Conservation (phyloP, 2,888 invertebrate species). For the Antheraea yamamai region DNA sequence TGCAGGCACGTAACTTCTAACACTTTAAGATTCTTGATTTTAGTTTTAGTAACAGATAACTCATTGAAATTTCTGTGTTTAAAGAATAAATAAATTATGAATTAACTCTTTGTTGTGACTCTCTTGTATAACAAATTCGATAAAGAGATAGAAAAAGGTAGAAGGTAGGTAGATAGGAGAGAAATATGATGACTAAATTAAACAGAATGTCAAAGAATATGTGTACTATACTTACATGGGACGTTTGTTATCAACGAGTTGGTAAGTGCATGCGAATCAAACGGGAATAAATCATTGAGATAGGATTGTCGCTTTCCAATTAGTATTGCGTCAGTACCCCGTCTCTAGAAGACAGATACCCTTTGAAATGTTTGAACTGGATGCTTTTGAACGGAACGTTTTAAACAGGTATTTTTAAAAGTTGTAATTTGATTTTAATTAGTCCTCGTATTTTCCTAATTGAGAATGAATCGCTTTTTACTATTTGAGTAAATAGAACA, state of each 20-base stretch:
- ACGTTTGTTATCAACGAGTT: slow-evolving; percentile 33
- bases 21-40: neutral
- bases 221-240: slow-evolving; percentile 33
- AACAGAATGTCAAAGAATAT: neutral
- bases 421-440: slow-evolving; percentile 2
- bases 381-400: slow-evolving; percentile 20
- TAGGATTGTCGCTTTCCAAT: slow-evolving; percentile 79
- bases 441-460: slow-evolving; percentile 3
- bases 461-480: neutral
- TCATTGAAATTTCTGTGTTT: neutral
- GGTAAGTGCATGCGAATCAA: slow-evolving; percentile 39
- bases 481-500: neutral
- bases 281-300: slow-evolving; percentile 69
- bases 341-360: slow-evolving; percentile 47
- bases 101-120: neutral
- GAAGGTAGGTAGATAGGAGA: neutral
- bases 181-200: neutral
- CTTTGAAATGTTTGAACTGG: slow-evolving; percentile 27
- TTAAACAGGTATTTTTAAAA: slow-evolving; percentile 2
- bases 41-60: neutral
- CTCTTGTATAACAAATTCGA: neutral
- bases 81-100: neutral
- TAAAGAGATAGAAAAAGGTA: too few relatives aligned
- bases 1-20: neutral
- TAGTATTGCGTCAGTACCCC: slow-evolving; percentile 59